Base-by-base conservation (phyloP, 1,140 invertebrate species). In the Brachionus sp. region DNA sequence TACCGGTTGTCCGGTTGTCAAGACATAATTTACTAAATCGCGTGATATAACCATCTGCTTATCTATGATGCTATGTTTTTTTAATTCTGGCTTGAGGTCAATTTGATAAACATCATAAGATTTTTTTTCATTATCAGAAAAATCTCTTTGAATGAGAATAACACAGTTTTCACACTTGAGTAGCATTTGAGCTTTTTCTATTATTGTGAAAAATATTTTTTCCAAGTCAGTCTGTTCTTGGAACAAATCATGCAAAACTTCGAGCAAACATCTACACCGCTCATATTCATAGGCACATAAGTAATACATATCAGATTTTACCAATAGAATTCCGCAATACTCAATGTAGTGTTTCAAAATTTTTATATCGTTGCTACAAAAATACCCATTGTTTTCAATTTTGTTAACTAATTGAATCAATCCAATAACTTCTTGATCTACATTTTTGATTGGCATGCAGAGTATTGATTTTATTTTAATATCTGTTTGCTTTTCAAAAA, bases 371-470 rank as follows among this genome's bases (percentile, higher is more conserved):
- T 90, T 75, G 23, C 10, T 73, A 87, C 85, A 82, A 86, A 86
- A 85, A 86, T 84, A 64, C 84, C 10, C 29, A 42, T 80, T 57
- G 1, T 42, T 29, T 7, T 57, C 70, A 25, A 85, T 77, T 86
- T 86, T 90, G 97, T 98, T 98, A 85, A 98, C 96, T 85, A 97
- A 96, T 91, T 98, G 95, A 44, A 95, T 95, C 0, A 98, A 95
- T 2, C 95, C 96, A 84, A 98, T 95, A 0, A 98, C 95, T 86
- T 96, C 94, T 0, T 95, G 95, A 85, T 96, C 94, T 87, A 94
- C 94, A 90, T 97, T 97, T 88, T 95, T 95, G 84, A 98, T 96
- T 6, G 96, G 95, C 92, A 97, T 94, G 86, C 93, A 66, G n/a
- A 25, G 33, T 16, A 39, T 37, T 23, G 77, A 86, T 85, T 85